phyloP scores from a whole-genome alignment of 2,888 invertebrate species.

The Chloroclysta siterata region DNA sequence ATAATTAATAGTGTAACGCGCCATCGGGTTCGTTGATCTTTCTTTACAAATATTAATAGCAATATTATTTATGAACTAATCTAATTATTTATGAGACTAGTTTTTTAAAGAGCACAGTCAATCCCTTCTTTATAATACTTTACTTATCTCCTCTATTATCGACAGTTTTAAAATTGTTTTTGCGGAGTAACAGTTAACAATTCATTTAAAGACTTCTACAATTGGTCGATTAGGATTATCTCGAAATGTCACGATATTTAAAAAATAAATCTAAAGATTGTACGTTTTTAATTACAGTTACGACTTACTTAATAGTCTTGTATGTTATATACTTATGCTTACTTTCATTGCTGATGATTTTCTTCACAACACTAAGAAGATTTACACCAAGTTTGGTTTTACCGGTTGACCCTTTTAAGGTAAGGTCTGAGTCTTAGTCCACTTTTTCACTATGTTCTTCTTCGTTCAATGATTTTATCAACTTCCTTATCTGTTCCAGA shows the following conservation, averaged over 20 bases:
- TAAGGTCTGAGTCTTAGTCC: constrained; percentile 11
- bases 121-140: not conserved
- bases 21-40: constrained; percentile 39
- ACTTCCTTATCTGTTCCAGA: constrained; percentile 24
- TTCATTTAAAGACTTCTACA: not conserved
- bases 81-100: constrained; percentile 11
- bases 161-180: not conserved
- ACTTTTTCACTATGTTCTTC: not conserved
- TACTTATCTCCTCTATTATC: too few species aligned
- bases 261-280: constrained; percentile 15
- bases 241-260: constrained; percentile 16
- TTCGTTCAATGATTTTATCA: not conserved
- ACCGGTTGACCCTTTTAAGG: constrained; percentile 14
- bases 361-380: constrained; percentile 41
- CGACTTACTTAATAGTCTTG: constrained; percentile 17
- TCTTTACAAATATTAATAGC: constrained; percentile 21
- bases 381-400: constrained; percentile 13
- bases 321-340: constrained; percentile 49
- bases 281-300: constrained; percentile 11
- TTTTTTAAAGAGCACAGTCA: not conserved
- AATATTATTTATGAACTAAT: constrained; percentile 22
- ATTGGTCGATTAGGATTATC: constrained; percentile 10
- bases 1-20: constrained; percentile 47
- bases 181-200: not conserved
- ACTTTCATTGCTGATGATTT: constrained; percentile 72